Conservation (phyloP, 2,888 invertebrate genomes). For the Heliconius erato region DNA sequence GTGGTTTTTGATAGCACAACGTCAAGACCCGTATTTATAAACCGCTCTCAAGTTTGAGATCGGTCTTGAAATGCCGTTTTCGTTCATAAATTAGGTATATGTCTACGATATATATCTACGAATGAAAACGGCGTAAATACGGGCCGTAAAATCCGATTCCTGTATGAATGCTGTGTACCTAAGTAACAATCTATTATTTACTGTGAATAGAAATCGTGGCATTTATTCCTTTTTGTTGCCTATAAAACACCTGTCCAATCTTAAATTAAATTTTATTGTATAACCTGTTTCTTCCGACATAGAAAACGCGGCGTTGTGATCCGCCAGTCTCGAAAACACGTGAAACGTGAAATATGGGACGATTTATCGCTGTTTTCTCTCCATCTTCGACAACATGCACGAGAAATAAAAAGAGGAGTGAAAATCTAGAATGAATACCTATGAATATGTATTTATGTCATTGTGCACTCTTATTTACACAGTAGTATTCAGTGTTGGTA, state of each 20-base stretch:
- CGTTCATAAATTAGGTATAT: no score
- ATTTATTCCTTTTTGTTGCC: not conserved
- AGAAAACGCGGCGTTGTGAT: not conserved
- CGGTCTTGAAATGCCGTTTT: no score
- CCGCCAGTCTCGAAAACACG: not conserved
- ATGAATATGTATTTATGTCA: not conserved
- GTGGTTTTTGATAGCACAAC: not conserved
- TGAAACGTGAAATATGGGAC: not conserved
- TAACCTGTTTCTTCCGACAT: not conserved
- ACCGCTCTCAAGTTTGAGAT: no score
- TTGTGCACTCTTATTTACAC: slow-evolving; percentile 6
- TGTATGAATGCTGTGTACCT: not conserved
- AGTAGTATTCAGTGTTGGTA: not conserved
- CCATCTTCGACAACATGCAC: not conserved
- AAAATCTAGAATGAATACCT: not conserved
- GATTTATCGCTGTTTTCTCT: not conserved
- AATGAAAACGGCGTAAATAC: no score
- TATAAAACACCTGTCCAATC: not conserved
- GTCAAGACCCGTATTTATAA: not conserved
- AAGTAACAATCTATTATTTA: not conserved
- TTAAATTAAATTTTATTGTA: not conserved
- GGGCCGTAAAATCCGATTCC: not conserved
- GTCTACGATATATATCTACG: no score
- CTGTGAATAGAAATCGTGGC: not conserved
- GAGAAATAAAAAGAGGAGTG: not conserved